These are phyloP conservation scores for Panurus biarmicus DNA, from an alignment of 2,113 vertebrate species.

Conservation along the genomic window DNA sequence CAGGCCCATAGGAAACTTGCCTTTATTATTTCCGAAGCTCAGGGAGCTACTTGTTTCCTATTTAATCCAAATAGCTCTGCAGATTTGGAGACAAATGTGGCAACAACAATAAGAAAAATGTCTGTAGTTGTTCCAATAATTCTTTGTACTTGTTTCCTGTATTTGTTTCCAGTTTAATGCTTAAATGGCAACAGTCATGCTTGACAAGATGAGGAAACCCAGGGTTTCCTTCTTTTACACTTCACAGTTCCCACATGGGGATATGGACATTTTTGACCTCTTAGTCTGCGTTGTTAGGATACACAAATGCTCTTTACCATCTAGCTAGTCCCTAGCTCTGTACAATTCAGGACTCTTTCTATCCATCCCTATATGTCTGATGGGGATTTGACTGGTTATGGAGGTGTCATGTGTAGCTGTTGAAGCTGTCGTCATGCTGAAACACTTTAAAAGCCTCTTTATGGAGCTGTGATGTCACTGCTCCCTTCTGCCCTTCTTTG, in stretches of 20 bases:
- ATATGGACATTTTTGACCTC: not conserved
- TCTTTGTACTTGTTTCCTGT: conserved; percentile 22
- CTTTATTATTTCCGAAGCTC: not conserved
- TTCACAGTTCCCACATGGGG: not conserved
- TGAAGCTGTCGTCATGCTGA: not conserved
- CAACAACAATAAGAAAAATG: not conserved
- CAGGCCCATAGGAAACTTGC: not conserved
- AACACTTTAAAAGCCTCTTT: not conserved
- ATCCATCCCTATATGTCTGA: not conserved
- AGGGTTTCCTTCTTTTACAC: conserved; percentile 7
- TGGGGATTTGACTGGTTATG: not conserved
- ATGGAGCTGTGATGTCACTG: not conserved
- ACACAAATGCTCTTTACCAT: not conserved
- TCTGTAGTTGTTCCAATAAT: conserved; percentile 7
- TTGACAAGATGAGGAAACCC: not conserved
- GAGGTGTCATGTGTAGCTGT: not conserved
- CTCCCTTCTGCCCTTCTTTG: not conserved
- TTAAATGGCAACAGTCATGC: not conserved
- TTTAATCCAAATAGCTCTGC: not conserved
- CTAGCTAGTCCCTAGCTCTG: not conserved
- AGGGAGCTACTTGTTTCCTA: conserved; percentile 8
- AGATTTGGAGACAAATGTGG: not conserved
- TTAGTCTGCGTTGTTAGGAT: not conserved
- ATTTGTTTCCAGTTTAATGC: conserved; percentile 19
- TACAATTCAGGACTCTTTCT: not conserved